These are phyloP conservation scores for Epistrophella euchroma DNA, from an alignment of 2,888 invertebrate genomes.

Conservation along the genomic window DNA sequence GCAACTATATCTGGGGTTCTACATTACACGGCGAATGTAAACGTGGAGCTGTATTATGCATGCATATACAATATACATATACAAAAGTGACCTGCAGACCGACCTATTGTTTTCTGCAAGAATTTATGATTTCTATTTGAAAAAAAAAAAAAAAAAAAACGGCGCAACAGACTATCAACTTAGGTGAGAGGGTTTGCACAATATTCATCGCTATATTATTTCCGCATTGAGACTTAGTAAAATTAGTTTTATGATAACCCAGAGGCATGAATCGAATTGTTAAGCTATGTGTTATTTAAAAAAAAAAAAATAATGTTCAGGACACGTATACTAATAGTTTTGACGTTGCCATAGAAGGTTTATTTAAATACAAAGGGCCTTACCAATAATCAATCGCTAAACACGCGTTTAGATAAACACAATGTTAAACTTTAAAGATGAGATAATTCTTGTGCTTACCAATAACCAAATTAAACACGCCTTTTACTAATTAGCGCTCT, in stretches of 20 bases:
- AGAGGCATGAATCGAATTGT: background rate
- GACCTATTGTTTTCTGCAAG: conserved; percentile 65
- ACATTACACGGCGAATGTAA: conserved; percentile 19
- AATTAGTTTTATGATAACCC: conserved; percentile 30
- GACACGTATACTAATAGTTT: background rate
- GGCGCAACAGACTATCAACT: background rate
- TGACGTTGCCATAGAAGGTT: background rate
- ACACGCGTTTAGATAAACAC: too few relatives aligned
- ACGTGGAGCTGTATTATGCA: conserved; percentile 3
- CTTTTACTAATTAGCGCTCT: too few relatives aligned
- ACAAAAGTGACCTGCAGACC: conserved; percentile 63
- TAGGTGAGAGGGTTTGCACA: conserved; percentile 32
- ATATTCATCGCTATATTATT: conserved; percentile 20
- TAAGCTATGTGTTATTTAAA: background rate
- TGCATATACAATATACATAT: too few relatives aligned
- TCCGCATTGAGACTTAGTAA: conserved; percentile 41
- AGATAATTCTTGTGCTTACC: too few relatives aligned
- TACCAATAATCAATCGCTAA: too few relatives aligned
- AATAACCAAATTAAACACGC: too few relatives aligned
- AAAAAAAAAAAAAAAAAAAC: background rate
- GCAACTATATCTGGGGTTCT: conserved; percentile 18
- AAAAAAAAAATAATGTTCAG: too few relatives aligned
- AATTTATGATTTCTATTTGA: conserved; percentile 63
- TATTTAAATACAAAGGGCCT: background rate
- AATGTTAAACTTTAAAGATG: too few relatives aligned